These are phyloP conservation scores for Neuroterus valhalla DNA, from an alignment of 1,140 invertebrate species.

Conservation along the genomic window DNA sequence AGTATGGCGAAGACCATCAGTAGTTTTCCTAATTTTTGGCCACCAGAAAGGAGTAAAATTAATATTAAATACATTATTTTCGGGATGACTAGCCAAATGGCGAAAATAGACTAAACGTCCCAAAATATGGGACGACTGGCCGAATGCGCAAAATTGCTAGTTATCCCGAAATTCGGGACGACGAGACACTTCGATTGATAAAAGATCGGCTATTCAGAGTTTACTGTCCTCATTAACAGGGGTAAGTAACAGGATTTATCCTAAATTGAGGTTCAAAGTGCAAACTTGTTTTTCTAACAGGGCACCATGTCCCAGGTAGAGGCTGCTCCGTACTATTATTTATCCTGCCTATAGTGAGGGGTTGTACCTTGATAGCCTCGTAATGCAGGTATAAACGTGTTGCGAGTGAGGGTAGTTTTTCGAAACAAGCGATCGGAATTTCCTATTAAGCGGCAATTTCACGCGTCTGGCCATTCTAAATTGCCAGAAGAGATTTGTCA, in stretches of 20 bases:
- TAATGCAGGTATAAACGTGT: constrained; percentile 24
- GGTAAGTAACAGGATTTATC: constrained; percentile 68
- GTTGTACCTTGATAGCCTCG: neutral
- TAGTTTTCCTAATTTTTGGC: no score
- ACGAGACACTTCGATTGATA: no score
- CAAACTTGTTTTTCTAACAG: constrained; percentile 63
- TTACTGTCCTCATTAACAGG: constrained; percentile 23
- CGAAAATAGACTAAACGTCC: no score
- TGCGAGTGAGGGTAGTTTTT: constrained; percentile 7
- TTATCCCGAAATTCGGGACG: no score
- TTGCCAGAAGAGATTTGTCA: constrained; percentile 46
- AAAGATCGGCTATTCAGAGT: no score
- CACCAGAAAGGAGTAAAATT: no score
- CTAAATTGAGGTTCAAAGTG: constrained; percentile 69
- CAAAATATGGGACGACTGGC: no score
- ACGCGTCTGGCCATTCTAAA: constrained; percentile 44
- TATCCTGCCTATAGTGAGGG: constrained; percentile 14
- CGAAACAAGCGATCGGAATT: constrained; percentile 14
- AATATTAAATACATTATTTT: no score
- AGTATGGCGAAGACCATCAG: no score
- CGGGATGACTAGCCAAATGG: no score
- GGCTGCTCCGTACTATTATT: constrained; percentile 26
- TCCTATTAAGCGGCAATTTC: constrained; percentile 43
- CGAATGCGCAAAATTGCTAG: no score
- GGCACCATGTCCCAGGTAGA: constrained; percentile 47